A percentile compares a stretch with the other conserved stretches of the same genome.
These are phyloP conservation scores for Xyliphius kryptos DNA, from an alignment of 2,113 vertebrate species.

Conservation along the genomic window DNA sequence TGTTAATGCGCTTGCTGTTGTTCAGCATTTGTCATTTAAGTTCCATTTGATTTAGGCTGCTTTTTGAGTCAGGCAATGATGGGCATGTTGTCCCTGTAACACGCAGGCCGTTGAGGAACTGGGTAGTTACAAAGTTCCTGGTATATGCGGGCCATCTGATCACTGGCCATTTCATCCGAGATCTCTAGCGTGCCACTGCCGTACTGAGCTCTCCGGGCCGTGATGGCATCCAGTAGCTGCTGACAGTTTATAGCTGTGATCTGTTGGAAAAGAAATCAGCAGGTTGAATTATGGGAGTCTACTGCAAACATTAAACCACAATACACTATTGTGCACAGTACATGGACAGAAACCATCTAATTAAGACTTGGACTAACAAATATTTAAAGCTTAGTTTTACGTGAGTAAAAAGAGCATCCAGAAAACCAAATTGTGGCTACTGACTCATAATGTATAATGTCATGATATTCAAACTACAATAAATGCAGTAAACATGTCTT, in stretches of 20 bases:
- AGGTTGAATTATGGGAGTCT: background rate
- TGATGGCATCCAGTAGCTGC: constrained; percentile 62
- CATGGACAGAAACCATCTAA: too few species aligned
- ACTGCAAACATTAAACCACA: too few species aligned
- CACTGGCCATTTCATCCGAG: constrained; percentile 53
- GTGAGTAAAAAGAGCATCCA: too few species aligned
- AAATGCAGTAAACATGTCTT: too few species aligned
- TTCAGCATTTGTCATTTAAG: background rate
- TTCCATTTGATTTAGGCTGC: constrained; percentile 19
- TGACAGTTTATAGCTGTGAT: constrained; percentile 66
- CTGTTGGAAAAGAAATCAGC: constrained; percentile 39
- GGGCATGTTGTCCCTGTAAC: constrained; percentile 84
- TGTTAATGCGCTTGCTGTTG: background rate
- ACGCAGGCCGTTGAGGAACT: constrained; percentile 64
- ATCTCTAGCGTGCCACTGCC: constrained; percentile 55
- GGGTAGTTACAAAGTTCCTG: constrained; percentile 68
- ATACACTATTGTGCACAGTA: too few species aligned
- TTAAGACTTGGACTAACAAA: too few species aligned
- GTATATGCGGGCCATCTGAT: constrained; percentile 69
- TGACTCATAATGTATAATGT: too few species aligned
- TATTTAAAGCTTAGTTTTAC: too few species aligned
- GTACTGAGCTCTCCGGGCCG: constrained; percentile 56
- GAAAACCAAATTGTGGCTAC: too few species aligned
- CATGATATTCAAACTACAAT: too few species aligned
- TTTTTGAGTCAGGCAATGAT: constrained; percentile 75